Percentiles rank a stretch among this genome's conserved stretches.
These are phyloP conservation scores for Neotragus pygmaeus DNA, from an alignment of 2,113 vertebrate species.

Conservation along the genomic window DNA sequence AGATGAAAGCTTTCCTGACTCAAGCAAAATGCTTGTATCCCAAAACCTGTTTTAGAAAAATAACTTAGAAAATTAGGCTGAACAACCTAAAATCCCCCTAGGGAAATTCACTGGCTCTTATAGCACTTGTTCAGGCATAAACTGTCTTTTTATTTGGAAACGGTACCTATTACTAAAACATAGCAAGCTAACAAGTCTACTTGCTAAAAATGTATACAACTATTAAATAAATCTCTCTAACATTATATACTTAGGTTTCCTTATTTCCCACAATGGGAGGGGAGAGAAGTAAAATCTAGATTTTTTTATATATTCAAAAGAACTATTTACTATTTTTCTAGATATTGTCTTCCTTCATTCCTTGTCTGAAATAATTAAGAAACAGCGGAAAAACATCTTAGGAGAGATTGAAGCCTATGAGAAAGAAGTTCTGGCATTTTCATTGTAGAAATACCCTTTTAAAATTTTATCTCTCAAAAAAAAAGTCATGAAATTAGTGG, in stretches of 20 bases:
- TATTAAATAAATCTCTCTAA: background rate
- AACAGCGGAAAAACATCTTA: background rate
- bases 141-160: background rate
- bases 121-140: background rate
- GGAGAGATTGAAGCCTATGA: background rate
- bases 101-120: background rate
- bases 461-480: background rate
- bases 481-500: background rate
- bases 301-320: background rate
- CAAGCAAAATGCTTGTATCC: background rate
- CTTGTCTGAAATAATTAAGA: background rate
- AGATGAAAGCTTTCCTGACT: conserved; percentile 38
- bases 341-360: background rate
- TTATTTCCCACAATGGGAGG: background rate
- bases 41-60: conserved; percentile 43
- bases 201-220: background rate
- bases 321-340: conserved; percentile 8
- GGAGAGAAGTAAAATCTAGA: background rate
- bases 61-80: conserved; percentile 39
- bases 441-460: background rate
- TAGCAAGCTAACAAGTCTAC: background rate
- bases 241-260: background rate
- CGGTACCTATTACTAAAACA: background rate
- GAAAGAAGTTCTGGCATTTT: background rate
- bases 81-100: conserved; percentile 6